These are phyloP conservation scores for Allolobophora icterica DNA, from an alignment of 2,888 invertebrate genomes.

Conservation along the genomic window DNA sequence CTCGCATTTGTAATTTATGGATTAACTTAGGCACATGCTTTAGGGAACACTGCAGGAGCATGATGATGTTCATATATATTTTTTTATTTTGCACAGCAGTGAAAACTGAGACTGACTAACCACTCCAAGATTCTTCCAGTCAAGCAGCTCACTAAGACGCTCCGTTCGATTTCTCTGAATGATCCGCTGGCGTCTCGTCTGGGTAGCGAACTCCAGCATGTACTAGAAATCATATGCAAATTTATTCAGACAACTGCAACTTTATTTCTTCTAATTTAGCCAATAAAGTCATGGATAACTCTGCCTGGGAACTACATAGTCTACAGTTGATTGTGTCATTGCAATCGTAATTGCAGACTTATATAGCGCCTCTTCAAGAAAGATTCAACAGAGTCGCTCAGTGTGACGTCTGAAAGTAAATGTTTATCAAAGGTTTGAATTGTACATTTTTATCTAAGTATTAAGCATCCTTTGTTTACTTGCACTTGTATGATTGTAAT, in stretches of 20 bases:
- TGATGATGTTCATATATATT: neutral
- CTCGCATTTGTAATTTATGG: neutral
- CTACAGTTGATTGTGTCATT: neutral
- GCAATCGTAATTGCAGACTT: too few relatives aligned
- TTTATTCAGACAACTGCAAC: neutral
- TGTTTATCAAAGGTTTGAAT: too few relatives aligned
- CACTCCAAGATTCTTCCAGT: constrained; percentile 96
- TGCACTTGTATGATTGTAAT: too few relatives aligned
- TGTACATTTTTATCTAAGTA: too few relatives aligned
- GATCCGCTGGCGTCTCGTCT: constrained; percentile 91
- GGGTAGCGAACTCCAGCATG: constrained; percentile 73
- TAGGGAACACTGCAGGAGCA: neutral
- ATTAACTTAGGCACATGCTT: neutral
- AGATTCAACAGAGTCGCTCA: too few relatives aligned
- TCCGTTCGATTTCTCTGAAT: constrained; percentile 98
- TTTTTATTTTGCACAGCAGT: neutral
- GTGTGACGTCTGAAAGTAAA: too few relatives aligned
- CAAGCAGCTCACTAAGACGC: constrained; percentile 92
- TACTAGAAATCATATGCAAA: constrained; percentile 19
- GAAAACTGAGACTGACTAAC: neutral
- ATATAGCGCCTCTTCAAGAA: too few relatives aligned
- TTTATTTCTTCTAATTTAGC: neutral
- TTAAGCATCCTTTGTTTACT: too few relatives aligned
- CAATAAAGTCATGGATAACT: neutral
- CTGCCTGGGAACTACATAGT: neutral